Evolutionary conservation across 2,797 vertebrate genomes (phyloP).

Genomic region (Staurois parvus): DNA sequence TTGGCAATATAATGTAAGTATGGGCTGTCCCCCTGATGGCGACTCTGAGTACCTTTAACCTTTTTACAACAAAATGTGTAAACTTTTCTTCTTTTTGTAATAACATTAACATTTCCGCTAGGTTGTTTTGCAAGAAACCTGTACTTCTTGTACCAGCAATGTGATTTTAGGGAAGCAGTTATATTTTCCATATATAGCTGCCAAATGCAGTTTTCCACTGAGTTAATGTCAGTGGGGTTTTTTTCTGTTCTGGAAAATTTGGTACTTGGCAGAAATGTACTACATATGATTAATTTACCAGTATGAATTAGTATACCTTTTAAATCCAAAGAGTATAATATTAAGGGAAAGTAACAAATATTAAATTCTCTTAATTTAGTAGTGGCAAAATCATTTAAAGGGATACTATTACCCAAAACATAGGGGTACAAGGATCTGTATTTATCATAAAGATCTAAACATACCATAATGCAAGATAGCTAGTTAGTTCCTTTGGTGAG

Average conservation of each 20-base stretch:
- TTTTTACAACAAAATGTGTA: not conserved
- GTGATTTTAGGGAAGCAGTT: not conserved
- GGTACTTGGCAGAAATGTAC: not conserved
- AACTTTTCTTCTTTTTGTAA: not conserved
- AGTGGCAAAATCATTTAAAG: not conserved
- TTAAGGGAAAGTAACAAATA: not conserved
- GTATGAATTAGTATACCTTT: not conserved
- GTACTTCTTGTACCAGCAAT: not conserved
- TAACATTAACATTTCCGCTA: not conserved
- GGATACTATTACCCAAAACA: not conserved
- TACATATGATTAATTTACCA: not conserved
- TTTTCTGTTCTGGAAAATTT: constrained; percentile 5
- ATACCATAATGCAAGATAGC: no score
- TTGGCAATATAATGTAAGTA: no score
- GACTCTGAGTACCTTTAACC: not conserved
- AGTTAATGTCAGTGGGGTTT: not conserved
- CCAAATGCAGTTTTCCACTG: constrained; percentile 28
- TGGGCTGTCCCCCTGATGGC: no score
- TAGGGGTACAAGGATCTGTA: not conserved
- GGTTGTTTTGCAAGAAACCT: not conserved
- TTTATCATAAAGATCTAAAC: not conserved
- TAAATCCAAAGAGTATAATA: not conserved
- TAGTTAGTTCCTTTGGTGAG: no score
- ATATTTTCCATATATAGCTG: not conserved
- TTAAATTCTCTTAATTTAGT: not conserved